Evolutionary conservation across 2,113 vertebrate genomes (phyloP).

Genomic region (Sphyrna mokarran): DNA sequence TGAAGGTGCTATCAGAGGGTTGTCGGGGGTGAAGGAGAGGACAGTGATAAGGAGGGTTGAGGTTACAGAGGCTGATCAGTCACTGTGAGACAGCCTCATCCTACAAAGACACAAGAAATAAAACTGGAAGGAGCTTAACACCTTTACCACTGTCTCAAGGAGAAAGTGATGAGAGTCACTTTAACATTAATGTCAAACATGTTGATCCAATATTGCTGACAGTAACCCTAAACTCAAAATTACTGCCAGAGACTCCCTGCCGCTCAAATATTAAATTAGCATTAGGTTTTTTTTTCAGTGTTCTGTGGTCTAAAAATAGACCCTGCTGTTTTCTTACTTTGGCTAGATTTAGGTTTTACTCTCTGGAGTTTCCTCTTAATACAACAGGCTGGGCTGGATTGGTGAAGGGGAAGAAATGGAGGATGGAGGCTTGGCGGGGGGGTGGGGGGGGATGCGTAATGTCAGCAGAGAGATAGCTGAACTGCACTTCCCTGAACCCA

Average conservation of each 20-base stretch:
- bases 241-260: neutral
- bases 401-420: neutral
- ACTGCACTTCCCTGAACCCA: neutral
- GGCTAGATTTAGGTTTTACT: neutral
- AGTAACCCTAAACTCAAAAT: neutral
- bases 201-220: neutral
- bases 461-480: neutral
- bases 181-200: neutral
- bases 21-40: no score
- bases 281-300: neutral
- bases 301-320: neutral
- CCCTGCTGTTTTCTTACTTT: neutral
- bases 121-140: neutral
- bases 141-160: neutral
- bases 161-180: neutral
- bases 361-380: neutral
- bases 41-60: no score
- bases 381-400: neutral
- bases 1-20: no score
- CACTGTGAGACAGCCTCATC: no score
- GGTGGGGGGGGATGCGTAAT: no score
- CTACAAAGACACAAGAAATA: neutral
- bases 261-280: neutral
- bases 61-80: no score
- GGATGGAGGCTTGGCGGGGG: no score